Base-by-base conservation (phyloP, 2,113 vertebrate genomes). In the Hydrochoerus hydrochaeris region DNA sequence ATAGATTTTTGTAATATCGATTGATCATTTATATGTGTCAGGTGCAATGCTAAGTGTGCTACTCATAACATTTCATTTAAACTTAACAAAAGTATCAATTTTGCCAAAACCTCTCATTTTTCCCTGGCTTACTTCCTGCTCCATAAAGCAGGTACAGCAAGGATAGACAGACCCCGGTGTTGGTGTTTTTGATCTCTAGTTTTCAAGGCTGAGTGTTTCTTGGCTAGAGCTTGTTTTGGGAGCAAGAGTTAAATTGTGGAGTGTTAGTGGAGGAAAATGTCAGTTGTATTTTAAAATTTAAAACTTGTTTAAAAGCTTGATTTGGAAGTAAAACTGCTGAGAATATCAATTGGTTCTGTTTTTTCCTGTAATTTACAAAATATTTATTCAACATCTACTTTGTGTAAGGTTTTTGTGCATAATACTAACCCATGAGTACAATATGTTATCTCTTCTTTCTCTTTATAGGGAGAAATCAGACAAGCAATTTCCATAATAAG, bases 301-400 rank as follows among this genome's bases (percentile, higher is more conserved):
- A 92, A 94, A 94, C 46, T 28, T 65, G 2, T 84, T 88, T 94
- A 80, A 84, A 84, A 89, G 57, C 38, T 52, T 30, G 2, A n/a
- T 41, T 67, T 92, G 67, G n/a, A 87, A 94, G 75, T 4, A 83
- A 41, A 86, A 32, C 73, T 92, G 20, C 58, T 54, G 63, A 91
- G 11, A 54, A 82, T 26, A 78, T 62, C 80, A 32, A 84, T 58
- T 87, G 3, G 63, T 71, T 73, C 3, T 63, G 57, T 62, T 62
- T 62, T 73, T 58, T 13, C 7, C 41, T 95, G 44, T 85, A 69
- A 85, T 49, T 91, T 57, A 49, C 2, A 93, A 77, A 93, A 81
- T 63, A 73, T 88, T 88, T 91, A 62, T 26, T 65, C n/a, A 88
- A 88, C 4, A 80, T 28, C 7, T 65, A 82, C 22, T 82, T 73